Base-by-base conservation (phyloP, 2,113 vertebrate species). In the Holacanthus passer region DNA sequence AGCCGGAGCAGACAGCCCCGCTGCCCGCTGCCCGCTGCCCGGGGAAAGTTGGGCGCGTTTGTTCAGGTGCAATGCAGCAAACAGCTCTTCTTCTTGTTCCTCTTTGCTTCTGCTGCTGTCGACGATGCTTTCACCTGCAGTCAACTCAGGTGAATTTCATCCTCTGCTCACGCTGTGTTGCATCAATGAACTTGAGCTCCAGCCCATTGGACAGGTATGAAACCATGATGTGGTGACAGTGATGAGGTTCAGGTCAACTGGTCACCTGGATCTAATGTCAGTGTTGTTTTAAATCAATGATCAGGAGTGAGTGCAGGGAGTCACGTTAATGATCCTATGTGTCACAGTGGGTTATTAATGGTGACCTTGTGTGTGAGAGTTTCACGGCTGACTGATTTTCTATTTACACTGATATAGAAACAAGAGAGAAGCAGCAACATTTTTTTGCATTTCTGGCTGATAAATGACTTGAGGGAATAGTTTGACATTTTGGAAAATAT, bases 1-100 rank as follows among this genome's bases (percentile, higher is more conserved):
- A 50, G 67, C 17, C 74, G 87, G 68, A 85, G 63, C 70, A 87
- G 81, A 73, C 84, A 69, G 67, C 60, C n/a, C 53, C 80, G 83
- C 84, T 89, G 84, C 73, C 77, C 50, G 16, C n/a, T n/a, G n/a
- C 35, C 53, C 80, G 83, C 84, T 89, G 84, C 73, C 77, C 50
- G 16, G 73, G 27, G 43, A 82, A 94, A 93, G 86, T 93, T 92
- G 59, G 69, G 70, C 53, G 84, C 80, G 75, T 91, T 88, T 81
- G 77, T 20, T 69, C 87, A 94, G 94, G 93, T 94, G 94, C 94
- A 94, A 92, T 94, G 94, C 94, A 94, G 94, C 90, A 94, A 92
- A 93, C 73, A 76, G 59, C 67, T 37, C 27, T 2, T 80, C 78
- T 86, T 83, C 65, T 32, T 55, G 35, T 29, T 65, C 58, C 45